phyloP scores from a whole-genome alignment of 2,888 invertebrate species.

The Rhorus exstirpatorius region DNA sequence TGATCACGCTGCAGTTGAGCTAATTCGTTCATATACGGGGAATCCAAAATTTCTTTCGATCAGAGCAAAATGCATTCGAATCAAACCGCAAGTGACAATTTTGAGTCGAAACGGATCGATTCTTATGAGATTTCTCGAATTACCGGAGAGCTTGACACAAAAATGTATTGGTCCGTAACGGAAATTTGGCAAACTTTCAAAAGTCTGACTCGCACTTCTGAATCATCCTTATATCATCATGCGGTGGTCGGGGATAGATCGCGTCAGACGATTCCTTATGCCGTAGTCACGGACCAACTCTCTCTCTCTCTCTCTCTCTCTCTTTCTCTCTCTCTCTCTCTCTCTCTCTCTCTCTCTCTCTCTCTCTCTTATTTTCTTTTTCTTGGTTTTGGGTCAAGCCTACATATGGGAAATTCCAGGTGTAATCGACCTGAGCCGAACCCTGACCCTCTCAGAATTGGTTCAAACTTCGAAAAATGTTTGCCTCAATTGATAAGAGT shows the following conservation, averaged over 20 bases:
- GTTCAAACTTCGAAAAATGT: too few species aligned
- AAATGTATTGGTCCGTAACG: conserved; percentile 84
- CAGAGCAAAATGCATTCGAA: too few species aligned
- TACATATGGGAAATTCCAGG: too few species aligned
- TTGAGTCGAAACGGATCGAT: conserved; percentile 34
- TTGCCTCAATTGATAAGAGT: too few species aligned
- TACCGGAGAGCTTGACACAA: conserved; percentile 81
- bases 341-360: conserved; percentile 7
- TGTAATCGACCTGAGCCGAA: too few species aligned
- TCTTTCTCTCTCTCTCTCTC: conserved; percentile 35
- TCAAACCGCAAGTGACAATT: not conserved
- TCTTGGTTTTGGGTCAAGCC: conserved; percentile 39
- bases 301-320: conserved; percentile 57
- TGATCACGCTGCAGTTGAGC: too few species aligned
- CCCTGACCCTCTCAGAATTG: too few species aligned
- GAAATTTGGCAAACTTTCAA: conserved; percentile 84
- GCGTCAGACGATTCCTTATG: conserved; percentile 45
- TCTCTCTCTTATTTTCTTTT: conserved; percentile 45
- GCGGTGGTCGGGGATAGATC: conserved; percentile 1
- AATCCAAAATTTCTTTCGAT: too few species aligned
- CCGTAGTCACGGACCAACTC: conserved; percentile 65
- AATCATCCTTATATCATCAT: conserved; percentile 49
- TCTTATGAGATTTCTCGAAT: conserved; percentile 63
- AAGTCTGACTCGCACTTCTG: conserved; percentile 75
- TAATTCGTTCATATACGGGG: too few species aligned